A percentile compares a stretch with the other conserved stretches of the same genome.
These are phyloP conservation scores for Scolopax bukidnonensis DNA, from an alignment of 2,797 vertebrate species.

Conservation along the genomic window DNA sequence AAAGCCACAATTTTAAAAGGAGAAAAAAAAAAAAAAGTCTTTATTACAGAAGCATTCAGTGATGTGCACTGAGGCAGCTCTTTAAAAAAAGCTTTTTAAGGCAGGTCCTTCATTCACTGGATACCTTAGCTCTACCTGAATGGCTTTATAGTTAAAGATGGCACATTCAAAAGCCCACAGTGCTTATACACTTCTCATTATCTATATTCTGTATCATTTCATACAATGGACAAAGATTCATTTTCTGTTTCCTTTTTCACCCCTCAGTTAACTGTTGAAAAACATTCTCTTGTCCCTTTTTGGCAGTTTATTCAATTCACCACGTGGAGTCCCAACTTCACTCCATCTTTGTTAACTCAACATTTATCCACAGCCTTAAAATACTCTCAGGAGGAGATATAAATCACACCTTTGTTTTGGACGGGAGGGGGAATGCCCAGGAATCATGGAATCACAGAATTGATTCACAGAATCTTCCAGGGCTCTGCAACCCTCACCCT, in stretches of 20 bases:
- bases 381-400: neutral
- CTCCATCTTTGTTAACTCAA: neutral
- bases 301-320: neutral
- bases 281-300: neutral
- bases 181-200: neutral
- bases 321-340: neutral
- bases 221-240: neutral
- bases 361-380: neutral
- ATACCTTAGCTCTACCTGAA: neutral
- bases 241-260: neutral
- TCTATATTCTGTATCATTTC: neutral
- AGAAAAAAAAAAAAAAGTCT: neutral
- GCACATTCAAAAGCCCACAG: neutral
- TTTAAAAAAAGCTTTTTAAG: neutral
- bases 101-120: neutral
- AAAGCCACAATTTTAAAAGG: neutral
- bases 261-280: neutral
- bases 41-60: neutral
- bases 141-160: neutral
- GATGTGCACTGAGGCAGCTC: neutral
- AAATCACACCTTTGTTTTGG: neutral
- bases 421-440: neutral
- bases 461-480: no score
- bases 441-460: neutral
- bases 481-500: no score